phyloP scores from a whole-genome alignment of 2,797 vertebrate species.

The Halcyon leucocephala region DNA sequence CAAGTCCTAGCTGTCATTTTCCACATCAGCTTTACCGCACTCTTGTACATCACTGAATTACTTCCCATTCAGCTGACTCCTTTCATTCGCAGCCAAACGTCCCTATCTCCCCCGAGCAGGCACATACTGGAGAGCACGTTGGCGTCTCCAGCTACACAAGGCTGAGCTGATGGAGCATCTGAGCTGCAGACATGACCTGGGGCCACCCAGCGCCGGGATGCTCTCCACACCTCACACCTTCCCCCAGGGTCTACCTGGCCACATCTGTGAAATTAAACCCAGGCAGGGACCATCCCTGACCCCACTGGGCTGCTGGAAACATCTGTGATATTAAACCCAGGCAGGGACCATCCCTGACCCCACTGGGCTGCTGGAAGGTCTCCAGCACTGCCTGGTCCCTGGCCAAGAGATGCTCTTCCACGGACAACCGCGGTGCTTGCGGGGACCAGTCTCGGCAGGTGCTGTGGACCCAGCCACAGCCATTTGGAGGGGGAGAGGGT shows the following conservation, averaged over 20 bases:
- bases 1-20: not conserved
- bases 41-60: not conserved
- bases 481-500: not conserved
- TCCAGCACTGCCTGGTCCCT: not conserved
- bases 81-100: not conserved
- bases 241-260: not conserved
- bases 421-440: fast-evolving
- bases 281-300: not conserved
- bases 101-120: not conserved
- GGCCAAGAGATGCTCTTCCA: not conserved
- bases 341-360: not conserved
- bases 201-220: not conserved
- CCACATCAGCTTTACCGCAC: not conserved
- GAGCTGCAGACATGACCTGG: not conserved
- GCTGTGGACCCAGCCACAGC: not conserved
- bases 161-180: not conserved
- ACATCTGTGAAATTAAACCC: not conserved
- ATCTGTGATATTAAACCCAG: not conserved
- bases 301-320: not conserved
- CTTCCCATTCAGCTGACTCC: not conserved
- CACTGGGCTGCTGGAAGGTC: not conserved
- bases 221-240: fast-evolving
- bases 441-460: not conserved
- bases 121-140: fast-evolving
- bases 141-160: not conserved